phyloP scores from a whole-genome alignment of 2,888 invertebrate genomes.

The Peribatodes rhomboidaria region DNA sequence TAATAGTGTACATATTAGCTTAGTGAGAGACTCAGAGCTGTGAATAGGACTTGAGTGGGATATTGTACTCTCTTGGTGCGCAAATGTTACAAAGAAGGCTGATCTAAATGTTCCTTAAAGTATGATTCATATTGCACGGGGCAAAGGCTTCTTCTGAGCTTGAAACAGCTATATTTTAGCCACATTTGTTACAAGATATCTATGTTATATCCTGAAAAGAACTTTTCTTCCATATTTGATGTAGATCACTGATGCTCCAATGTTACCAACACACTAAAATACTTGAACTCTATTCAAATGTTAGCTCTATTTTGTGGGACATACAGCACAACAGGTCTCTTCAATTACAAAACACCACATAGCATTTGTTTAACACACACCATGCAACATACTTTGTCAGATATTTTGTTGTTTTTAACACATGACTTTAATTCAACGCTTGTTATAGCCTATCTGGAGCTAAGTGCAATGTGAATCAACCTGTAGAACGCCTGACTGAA shows the following conservation, averaged over 20 bases:
- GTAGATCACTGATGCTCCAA: too few relatives aligned
- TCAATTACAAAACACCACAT: background rate
- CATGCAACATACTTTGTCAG: background rate
- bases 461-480: background rate
- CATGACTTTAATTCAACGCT: background rate
- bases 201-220: too few relatives aligned
- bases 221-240: too few relatives aligned
- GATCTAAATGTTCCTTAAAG: conserved; percentile 34
- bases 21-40: conserved; percentile 68
- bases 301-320: background rate
- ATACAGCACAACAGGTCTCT: background rate
- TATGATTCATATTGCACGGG: background rate
- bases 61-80: conserved; percentile 52
- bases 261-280: too few relatives aligned
- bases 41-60: conserved; percentile 57
- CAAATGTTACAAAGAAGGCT: conserved; percentile 74
- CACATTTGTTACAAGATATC: too few relatives aligned
- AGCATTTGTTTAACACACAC: background rate
- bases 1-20: conserved; percentile 77
- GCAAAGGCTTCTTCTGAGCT: background rate
- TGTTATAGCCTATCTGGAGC: background rate
- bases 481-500: conserved; percentile 31
- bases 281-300: background rate
- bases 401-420: background rate
- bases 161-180: background rate